phyloP scores from a whole-genome alignment of 2,113 vertebrate species.

The Mohoua ochrocephala region DNA sequence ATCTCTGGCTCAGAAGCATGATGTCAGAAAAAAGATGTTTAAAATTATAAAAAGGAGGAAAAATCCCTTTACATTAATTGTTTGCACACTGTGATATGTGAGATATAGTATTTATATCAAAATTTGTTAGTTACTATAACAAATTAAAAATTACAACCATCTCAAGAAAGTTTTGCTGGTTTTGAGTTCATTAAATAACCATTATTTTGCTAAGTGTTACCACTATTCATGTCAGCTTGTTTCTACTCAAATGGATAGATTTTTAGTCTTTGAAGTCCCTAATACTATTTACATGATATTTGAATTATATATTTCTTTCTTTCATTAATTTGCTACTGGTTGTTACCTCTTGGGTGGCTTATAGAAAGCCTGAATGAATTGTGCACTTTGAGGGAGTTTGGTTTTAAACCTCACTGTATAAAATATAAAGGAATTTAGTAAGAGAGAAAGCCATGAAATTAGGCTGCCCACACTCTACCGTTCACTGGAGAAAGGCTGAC shows the following conservation, averaged over 20 bases:
- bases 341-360: not conserved
- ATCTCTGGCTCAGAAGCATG: not conserved
- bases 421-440: not conserved
- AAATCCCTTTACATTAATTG: not conserved
- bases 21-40: not conserved
- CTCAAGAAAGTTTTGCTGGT: not conserved
- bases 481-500: not conserved
- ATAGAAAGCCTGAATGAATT: not conserved
- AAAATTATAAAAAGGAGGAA: not conserved
- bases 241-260: not conserved
- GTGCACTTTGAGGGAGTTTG: not conserved
- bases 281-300: not conserved
- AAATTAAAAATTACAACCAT: not conserved
- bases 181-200: not conserved
- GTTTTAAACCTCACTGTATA: not conserved
- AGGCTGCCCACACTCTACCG: rapidly evolving
- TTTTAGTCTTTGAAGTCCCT: not conserved
- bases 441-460: not conserved
- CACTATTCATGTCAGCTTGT: not conserved
- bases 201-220: not conserved
- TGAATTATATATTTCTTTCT: not conserved
- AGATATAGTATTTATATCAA: not conserved
- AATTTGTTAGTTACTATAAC: not conserved
- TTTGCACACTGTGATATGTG: not conserved
- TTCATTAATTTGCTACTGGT: not conserved